Percentiles rank a stretch among this genome's conserved stretches.
Conservation (phyloP, 2,888 invertebrate genomes). For the Caenorhabditis angaria region DNA sequence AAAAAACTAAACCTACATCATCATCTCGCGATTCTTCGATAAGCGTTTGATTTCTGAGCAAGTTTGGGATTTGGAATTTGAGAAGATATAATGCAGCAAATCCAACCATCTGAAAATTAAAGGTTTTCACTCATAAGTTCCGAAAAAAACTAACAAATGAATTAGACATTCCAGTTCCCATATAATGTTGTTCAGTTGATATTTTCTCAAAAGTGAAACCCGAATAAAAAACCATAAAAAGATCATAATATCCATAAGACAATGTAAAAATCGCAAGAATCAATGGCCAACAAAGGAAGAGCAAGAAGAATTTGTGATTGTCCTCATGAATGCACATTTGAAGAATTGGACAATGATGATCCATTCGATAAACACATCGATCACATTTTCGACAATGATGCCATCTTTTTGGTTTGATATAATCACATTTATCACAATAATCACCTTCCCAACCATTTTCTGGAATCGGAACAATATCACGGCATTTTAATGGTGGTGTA, state of each 20-base stretch:
- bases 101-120: conserved; percentile 31
- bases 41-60: conserved; percentile 40
- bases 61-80: conserved; percentile 33
- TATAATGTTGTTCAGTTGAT: conserved; percentile 25
- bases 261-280: conserved; percentile 39
- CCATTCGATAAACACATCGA: conserved; percentile 51
- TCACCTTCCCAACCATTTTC: conserved; percentile 4
- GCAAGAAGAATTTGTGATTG: conserved; percentile 52
- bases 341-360: conserved; percentile 57
- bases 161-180: conserved; percentile 42
- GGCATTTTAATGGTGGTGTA: conserved; percentile 18
- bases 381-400: conserved; percentile 51
- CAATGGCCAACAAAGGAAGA: conserved; percentile 48
- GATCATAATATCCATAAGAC: conserved; percentile 22
- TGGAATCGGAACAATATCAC: background rate
- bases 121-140: background rate
- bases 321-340: conserved; percentile 50
- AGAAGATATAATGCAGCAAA: conserved; percentile 37
- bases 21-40: conserved; percentile 41
- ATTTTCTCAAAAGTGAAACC: conserved; percentile 10
- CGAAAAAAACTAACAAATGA: conserved; percentile 19
- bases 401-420: conserved; percentile 47
- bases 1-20: background rate
- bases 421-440: conserved; percentile 39
- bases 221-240: conserved; percentile 18